These are phyloP conservation scores for Lampris megalopsis DNA, from an alignment of 2,113 vertebrate species.

Conservation along the genomic window DNA sequence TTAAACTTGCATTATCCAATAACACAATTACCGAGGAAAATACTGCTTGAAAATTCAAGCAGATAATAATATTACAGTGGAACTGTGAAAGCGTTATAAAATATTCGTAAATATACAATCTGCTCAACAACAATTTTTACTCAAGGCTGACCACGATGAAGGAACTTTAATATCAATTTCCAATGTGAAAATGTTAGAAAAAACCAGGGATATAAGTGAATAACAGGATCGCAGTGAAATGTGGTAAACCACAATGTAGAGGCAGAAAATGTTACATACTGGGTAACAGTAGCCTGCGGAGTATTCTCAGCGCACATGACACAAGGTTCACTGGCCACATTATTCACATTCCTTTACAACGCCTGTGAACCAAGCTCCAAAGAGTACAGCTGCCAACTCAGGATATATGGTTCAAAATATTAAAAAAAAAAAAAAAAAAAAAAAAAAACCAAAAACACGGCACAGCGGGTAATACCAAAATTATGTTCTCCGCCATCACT, in stretches of 20 bases:
- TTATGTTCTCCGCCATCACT: too few species aligned
- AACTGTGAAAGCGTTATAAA: neutral
- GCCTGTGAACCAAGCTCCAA: too few species aligned
- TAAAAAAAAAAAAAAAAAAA: neutral
- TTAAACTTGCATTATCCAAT: slow-evolving; percentile 1
- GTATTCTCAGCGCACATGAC: neutral
- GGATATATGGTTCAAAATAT: too few species aligned
- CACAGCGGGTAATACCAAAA: neutral
- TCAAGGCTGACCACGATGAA: neutral
- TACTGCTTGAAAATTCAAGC: neutral
- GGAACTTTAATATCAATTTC: neutral
- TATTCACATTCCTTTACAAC: neutral
- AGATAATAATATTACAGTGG: neutral
- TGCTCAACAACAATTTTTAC: neutral
- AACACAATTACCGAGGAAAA: neutral
- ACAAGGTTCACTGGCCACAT: neutral
- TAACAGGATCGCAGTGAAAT: too few species aligned
- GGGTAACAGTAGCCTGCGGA: neutral
- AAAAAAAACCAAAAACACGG: neutral
- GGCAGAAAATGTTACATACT: too few species aligned
- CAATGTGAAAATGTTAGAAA: too few species aligned
- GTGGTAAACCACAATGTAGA: too few species aligned
- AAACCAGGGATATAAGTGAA: too few species aligned
- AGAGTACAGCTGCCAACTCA: too few species aligned
- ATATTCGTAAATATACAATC: neutral